Evolutionary conservation across 2,797 vertebrate genomes (phyloP).

Genomic region (Hydrocynus forskahlii): DNA sequence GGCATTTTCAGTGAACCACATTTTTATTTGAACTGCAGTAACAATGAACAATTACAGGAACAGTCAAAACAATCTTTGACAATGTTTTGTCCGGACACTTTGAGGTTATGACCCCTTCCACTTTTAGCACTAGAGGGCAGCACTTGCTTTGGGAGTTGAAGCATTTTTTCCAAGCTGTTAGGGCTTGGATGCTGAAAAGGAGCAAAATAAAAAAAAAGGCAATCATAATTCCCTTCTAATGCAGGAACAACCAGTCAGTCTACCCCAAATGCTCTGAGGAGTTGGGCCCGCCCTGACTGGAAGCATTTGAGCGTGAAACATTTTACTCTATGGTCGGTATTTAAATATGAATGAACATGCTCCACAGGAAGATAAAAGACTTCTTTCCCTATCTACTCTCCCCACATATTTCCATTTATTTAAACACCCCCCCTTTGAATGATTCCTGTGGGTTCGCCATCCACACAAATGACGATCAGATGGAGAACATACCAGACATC

Average conservation of each 20-base stretch:
- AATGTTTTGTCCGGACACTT: too few relatives aligned
- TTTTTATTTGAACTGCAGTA: not conserved
- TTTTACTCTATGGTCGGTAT: constrained; percentile 30
- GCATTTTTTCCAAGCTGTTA: not conserved
- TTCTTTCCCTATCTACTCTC: constrained; percentile 30
- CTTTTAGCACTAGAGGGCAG: constrained; percentile 38
- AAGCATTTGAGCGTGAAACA: constrained; percentile 10
- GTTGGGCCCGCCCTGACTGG: not conserved
- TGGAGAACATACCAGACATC: not conserved
- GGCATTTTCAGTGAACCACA: constrained; percentile 36
- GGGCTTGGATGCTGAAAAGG: too few relatives aligned
- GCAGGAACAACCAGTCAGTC: not conserved
- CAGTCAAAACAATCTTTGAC: too few relatives aligned
- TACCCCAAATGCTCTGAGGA: not conserved
- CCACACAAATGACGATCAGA: constrained; percentile 4
- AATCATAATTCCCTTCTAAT: not conserved
- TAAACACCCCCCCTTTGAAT: constrained; percentile 8
- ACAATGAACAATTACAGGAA: too few relatives aligned
- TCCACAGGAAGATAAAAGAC: constrained; percentile 37
- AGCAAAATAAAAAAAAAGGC: not conserved
- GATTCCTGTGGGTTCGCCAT: not conserved
- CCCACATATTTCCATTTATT: constrained; percentile 46
- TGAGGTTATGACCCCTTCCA: not conserved
- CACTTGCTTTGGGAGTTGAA: not conserved
- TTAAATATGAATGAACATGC: constrained; percentile 40